These are phyloP conservation scores for Phaethornis superciliosus DNA, from an alignment of 2,113 vertebrate genomes.

Conservation along the genomic window DNA sequence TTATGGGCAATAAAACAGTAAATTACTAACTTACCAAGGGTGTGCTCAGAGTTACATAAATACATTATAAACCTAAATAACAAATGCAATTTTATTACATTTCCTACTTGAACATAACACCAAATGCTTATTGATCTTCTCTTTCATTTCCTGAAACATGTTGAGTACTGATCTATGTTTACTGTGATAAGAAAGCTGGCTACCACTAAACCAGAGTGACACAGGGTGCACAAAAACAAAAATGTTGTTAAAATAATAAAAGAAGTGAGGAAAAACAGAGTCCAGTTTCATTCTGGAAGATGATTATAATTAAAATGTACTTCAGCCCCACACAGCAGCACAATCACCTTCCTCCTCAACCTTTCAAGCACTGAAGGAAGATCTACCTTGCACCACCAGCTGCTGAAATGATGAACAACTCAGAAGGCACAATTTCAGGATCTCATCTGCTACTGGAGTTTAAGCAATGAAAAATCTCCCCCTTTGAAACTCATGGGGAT, in stretches of 20 bases:
- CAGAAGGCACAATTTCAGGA: neutral
- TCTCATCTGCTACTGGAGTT: neutral
- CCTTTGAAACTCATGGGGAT: neutral
- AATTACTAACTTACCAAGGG: conserved; percentile 20
- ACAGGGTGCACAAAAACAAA: neutral
- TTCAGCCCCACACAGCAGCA: neutral
- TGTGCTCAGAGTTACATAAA: conserved; percentile 8
- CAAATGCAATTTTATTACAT: neutral
- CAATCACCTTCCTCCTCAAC: neutral
- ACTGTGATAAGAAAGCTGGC: neutral
- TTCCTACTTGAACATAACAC: neutral
- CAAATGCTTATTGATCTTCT: neutral
- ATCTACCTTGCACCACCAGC: neutral
- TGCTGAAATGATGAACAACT: neutral
- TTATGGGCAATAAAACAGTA: neutral
- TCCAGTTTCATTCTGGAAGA: neutral
- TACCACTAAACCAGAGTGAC: neutral
- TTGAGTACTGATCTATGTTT: neutral
- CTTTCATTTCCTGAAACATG: neutral
- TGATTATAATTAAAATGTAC: neutral
- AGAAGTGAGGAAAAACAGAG: neutral
- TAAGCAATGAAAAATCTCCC: neutral
- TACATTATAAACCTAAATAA: conserved; percentile 1
- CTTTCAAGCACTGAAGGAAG: neutral
- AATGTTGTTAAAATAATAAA: neutral